Conservation (phyloP, 2,888 invertebrate species). For the Sussaba pulchella region DNA sequence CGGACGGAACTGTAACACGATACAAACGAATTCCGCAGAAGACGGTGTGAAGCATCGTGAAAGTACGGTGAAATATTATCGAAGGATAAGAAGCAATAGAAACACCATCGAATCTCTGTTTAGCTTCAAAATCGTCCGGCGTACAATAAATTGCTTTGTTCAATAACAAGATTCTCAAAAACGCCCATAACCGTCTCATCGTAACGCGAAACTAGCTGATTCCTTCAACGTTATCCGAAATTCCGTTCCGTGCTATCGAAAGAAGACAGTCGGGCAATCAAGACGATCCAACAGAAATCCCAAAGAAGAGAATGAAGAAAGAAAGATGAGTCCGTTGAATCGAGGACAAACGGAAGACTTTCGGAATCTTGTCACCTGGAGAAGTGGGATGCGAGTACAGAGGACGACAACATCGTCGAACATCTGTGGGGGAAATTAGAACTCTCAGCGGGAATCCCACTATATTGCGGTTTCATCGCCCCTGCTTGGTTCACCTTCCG, state of each 20-base stretch:
- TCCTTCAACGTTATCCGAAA: slow-evolving; percentile 14
- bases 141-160: slow-evolving; percentile 62
- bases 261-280: neutral
- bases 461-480: slow-evolving; percentile 65
- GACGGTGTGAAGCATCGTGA: neutral
- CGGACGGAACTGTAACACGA: slow-evolving; percentile 66
- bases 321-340: slow-evolving; percentile 8
- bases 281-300: neutral
- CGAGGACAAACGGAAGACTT: neutral
- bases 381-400: no score
- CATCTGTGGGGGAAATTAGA: slow-evolving; percentile 77
- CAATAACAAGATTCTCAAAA: slow-evolving; percentile 6
- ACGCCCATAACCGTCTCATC: neutral
- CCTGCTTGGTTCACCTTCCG: slow-evolving; percentile 63
- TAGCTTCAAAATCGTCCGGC: slow-evolving; percentile 59
- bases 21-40: slow-evolving; percentile 52
- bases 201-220: no score
- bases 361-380: slow-evolving; percentile 57
- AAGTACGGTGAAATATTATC: slow-evolving; percentile 20
- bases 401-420: neutral
- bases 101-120: slow-evolving; percentile 59
- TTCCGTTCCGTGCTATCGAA: neutral
- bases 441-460: slow-evolving; percentile 57
- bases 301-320: neutral
- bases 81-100: slow-evolving; percentile 44